Evolutionary conservation across 2,797 vertebrate species (phyloP).

Genomic region (Cirrhinus molitorella): DNA sequence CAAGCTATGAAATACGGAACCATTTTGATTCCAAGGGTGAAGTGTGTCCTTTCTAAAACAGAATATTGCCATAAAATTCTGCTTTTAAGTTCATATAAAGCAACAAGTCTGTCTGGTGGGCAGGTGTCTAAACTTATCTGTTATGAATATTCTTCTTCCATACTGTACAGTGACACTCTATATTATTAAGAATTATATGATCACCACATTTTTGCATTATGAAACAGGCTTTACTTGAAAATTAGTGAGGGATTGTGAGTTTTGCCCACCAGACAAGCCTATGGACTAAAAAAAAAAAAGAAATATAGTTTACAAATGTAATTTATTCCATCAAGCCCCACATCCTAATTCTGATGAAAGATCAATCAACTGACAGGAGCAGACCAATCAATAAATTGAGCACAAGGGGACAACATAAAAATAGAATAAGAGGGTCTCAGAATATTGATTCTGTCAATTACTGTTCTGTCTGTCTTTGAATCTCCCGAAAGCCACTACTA

Average conservation of each 20-base stretch:
- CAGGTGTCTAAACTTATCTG: neutral
- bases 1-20: neutral
- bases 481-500: constrained; percentile 19
- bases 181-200: neutral
- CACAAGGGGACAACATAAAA: constrained; percentile 42
- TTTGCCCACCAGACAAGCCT: neutral
- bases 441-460: constrained; percentile 35
- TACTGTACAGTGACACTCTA: neutral
- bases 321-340: constrained; percentile 3
- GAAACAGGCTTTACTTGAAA: neutral
- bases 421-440: constrained; percentile 39
- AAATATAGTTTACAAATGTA: constrained; percentile 17
- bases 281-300: neutral
- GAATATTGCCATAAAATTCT: neutral
- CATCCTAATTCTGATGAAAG: constrained; percentile 15
- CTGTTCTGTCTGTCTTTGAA: neutral
- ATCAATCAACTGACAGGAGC: constrained; percentile 37
- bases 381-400: constrained; percentile 26
- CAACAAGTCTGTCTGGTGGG: neutral
- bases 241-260: neutral
- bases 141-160: neutral
- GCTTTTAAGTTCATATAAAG: neutral
- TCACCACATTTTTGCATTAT: neutral
- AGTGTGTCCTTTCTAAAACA: neutral
- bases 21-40: constrained; percentile 7